Conservation (phyloP, 2,113 vertebrate genomes). For the Azemiops feae region DNA sequence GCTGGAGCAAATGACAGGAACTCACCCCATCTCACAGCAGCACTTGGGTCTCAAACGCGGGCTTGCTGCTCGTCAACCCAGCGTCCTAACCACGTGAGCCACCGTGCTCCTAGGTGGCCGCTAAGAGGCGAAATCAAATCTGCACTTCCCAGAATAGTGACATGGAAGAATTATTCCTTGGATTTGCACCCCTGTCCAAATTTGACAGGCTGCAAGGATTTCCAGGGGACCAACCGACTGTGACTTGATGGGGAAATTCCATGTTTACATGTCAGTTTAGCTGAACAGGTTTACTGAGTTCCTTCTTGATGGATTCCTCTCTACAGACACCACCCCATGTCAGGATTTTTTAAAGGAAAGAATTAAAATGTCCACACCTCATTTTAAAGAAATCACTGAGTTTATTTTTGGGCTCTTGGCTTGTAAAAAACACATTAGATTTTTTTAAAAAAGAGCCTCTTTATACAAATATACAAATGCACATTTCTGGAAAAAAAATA, state of each 20-base stretch:
- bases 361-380: neutral
- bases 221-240: neutral
- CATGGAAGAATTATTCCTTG: neutral
- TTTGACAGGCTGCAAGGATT: neutral
- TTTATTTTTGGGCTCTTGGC: constrained; percentile 56
- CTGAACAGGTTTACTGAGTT: neutral
- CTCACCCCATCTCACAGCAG: no score
- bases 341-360: neutral
- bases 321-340: neutral
- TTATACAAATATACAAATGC: constrained; percentile 67
- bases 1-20: no score
- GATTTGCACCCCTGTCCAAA: neutral
- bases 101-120: fast-evolving
- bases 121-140: neutral
- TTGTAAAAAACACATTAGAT: constrained; percentile 53
- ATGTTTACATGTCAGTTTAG: neutral
- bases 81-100: neutral
- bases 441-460: constrained; percentile 39
- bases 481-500: constrained; percentile 70
- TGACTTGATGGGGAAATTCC: neutral
- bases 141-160: neutral
- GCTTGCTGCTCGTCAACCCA: no score
- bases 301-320: neutral
- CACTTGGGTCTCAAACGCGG: no score
- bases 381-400: constrained; percentile 23